Conservation (phyloP, 2,888 invertebrate genomes). For the Cremastobaeus sp. region DNA sequence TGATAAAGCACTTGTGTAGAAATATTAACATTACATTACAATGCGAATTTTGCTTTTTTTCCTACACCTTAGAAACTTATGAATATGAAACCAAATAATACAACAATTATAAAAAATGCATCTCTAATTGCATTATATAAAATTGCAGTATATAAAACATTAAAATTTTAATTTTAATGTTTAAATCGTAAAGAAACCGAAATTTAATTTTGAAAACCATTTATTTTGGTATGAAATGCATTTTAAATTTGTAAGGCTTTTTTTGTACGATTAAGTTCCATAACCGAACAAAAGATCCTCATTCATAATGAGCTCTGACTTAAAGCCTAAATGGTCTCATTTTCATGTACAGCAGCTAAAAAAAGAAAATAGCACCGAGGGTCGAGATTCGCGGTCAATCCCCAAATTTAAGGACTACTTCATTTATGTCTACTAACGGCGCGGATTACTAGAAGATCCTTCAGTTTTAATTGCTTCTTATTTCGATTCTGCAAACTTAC, state of each 20-base stretch:
- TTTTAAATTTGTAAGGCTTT: background rate
- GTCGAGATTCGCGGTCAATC: conserved; percentile 19
- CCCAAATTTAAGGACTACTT: conserved; percentile 18
- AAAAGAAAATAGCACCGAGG: conserved; percentile 1
- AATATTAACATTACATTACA: too few relatives aligned
- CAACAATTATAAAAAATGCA: too few relatives aligned
- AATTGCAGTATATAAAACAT: too few relatives aligned
- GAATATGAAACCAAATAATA: too few relatives aligned
- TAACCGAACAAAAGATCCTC: conserved; percentile 1
- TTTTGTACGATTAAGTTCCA: background rate
- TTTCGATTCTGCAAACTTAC: background rate
- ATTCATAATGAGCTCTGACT: conserved; percentile 15
- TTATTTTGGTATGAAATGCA: background rate
- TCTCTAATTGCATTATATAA: too few relatives aligned
- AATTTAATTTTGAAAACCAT: too few relatives aligned
- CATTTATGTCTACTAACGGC: conserved; percentile 38
- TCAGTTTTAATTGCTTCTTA: conserved; percentile 45
- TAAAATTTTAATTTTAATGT: too few relatives aligned
- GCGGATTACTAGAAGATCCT: conserved; percentile 32
- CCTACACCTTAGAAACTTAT: too few relatives aligned
- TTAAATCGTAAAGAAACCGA: too few relatives aligned
- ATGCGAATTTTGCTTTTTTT: too few relatives aligned
- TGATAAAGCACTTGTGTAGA: too few relatives aligned
- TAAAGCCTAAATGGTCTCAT: conserved; percentile 13
- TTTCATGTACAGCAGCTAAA: too few relatives aligned